Base-by-base conservation (phyloP, 1,140 invertebrate genomes). In the Papilio polyxenes region DNA sequence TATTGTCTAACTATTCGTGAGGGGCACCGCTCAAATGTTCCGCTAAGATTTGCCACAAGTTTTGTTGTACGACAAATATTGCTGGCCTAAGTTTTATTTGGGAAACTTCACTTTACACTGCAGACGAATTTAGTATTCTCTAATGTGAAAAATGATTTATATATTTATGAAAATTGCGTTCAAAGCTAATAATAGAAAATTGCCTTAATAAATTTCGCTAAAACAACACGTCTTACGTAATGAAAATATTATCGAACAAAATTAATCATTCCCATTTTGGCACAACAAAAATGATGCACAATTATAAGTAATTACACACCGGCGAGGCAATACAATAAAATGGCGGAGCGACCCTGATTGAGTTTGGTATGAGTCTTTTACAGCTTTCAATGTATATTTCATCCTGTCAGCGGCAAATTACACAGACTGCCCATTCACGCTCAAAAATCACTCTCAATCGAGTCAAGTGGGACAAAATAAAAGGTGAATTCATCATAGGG, bases 391-490 rank as follows among this genome's bases (percentile, higher is more conserved):
- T 91, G 90, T 85, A 89, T 90, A 91, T 93, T 92, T 94, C 91
- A 84, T 86, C 87, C 89, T 94, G 92, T 93, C 92, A 90, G 88
- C 90, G 87, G 89, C 90, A 93, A 93, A 93, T 94, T 94, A 94
- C 89, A 85, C 88, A 83, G 87, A 89, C 91, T 91, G 89, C 89
- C 90, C 92, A 93, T 93, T 94, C 92, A 93, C 91, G 93, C 91
- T 92, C 92, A 93, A 94, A 93, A 94, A 93, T 93, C 90, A 92
- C 89, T 93, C 89, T 90, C 92, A 91, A 94, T 94, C 89, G 92
- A 91, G 90, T 91, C 91, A 92, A 92, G 91, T 92, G 92, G 88
- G 92, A 92, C 89, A 91, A 93, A 94, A 94, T 93, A 93, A 93
- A 92, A 94, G 92, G 89, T 90, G 89, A 92, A 93, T 93, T 93